Evolutionary conservation across 2,888 invertebrate genomes (phyloP).

Genomic region (Melanostoma mellinum): DNA sequence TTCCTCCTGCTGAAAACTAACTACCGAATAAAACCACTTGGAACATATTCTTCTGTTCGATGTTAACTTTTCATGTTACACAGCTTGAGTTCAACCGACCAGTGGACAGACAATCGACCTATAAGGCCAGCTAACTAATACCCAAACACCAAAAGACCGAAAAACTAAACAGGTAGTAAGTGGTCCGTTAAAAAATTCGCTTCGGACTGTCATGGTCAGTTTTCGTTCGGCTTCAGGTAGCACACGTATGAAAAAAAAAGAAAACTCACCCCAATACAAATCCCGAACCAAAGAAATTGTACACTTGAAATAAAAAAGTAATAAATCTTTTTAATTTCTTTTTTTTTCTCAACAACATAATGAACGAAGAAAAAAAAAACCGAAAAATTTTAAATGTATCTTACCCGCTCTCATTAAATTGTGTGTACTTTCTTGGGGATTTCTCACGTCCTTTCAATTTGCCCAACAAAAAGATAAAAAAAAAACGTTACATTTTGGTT

Average conservation of each 20-base stretch:
- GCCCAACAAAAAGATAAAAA: constrained; percentile 35
- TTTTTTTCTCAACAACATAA: constrained; percentile 34
- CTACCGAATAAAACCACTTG: too few relatives aligned
- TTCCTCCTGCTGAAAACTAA: too few relatives aligned
- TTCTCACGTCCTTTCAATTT: constrained; percentile 73
- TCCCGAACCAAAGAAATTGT: constrained; percentile 9
- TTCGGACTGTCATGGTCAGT: constrained; percentile 66
- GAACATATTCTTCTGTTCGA: too few relatives aligned
- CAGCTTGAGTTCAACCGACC: background rate
- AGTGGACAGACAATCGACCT: constrained; percentile 5
- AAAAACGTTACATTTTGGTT: constrained; percentile 43
- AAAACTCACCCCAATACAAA: constrained; percentile 36
- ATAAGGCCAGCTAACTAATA: background rate
- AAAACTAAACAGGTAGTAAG: constrained; percentile 44
- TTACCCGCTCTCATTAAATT: constrained; percentile 54
- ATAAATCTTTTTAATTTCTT: constrained; percentile 73
- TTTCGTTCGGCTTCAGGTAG: constrained; percentile 70
- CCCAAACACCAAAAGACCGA: constrained; percentile 9
- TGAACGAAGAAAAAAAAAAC: constrained; percentile 24
- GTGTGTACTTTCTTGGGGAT: constrained; percentile 64
- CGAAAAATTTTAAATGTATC: constrained; percentile 27
- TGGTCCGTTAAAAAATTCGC: constrained; percentile 50
- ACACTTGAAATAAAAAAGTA: constrained; percentile 53
- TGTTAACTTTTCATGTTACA: too few relatives aligned
- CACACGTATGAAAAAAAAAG: constrained; percentile 48